Evolutionary conservation across 2,888 invertebrate genomes (phyloP).

Genomic region (Nemotelus nigrinus): DNA sequence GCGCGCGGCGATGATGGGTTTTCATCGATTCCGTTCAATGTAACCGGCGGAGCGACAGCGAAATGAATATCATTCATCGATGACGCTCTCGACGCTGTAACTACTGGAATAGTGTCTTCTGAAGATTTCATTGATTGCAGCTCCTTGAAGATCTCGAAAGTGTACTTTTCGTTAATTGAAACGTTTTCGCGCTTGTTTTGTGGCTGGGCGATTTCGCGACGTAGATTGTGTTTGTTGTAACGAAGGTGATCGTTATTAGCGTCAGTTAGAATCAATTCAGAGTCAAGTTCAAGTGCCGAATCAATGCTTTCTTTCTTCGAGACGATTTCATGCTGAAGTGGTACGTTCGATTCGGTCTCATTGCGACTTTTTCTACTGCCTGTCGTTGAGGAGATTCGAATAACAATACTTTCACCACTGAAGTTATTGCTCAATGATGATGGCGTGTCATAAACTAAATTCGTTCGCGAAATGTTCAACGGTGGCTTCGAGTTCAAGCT

Average conservation of each 20-base stretch:
- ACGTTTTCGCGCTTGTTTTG: slow-evolving; percentile 47
- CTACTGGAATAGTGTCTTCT: slow-evolving; percentile 1
- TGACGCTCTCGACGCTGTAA: slow-evolving; percentile 50
- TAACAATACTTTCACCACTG: slow-evolving; percentile 54
- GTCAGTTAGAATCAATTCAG: slow-evolving; percentile 34
- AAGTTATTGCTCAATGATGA: slow-evolving; percentile 40
- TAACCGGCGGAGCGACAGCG: slow-evolving; percentile 49
- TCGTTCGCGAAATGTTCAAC: slow-evolving; percentile 53
- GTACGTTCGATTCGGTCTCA: slow-evolving; percentile 3
- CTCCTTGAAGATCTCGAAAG: slow-evolving; percentile 55
- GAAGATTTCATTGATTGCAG: slow-evolving; percentile 51
- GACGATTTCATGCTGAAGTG: slow-evolving; percentile 35
- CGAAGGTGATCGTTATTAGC: background rate
- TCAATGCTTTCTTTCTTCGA: slow-evolving; percentile 49
- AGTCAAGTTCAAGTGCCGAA: slow-evolving; percentile 49
- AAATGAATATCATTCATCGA: slow-evolving; percentile 54
- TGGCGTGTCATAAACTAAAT: slow-evolving; percentile 53
- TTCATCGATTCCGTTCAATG: slow-evolving; percentile 46
- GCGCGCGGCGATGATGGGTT: slow-evolving; percentile 48
- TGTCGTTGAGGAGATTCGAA: slow-evolving; percentile 52
- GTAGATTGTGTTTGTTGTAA: slow-evolving; percentile 5
- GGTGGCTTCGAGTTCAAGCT: slow-evolving; percentile 39
- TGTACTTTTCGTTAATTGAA: slow-evolving; percentile 54
- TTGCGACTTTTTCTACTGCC: background rate
- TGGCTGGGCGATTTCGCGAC: background rate